Percentiles rank a stretch among this genome's conserved stretches.
Evolutionary conservation across 2,888 invertebrate genomes (phyloP).

Genomic region (Protonemura montana): DNA sequence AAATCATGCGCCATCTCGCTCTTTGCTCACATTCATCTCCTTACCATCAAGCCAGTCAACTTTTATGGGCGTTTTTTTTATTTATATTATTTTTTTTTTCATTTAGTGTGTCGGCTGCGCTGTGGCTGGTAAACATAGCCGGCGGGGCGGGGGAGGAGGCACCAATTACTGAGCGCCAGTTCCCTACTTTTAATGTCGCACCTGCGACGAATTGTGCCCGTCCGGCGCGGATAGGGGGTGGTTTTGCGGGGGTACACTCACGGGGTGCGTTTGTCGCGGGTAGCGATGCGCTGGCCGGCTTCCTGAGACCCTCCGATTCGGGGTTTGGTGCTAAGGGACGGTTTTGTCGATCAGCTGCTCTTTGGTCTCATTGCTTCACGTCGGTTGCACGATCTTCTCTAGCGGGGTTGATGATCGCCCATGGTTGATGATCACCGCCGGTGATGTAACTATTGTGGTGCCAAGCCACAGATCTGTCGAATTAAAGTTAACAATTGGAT

Average conservation of each 20-base stretch:
- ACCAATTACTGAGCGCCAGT: conserved; percentile 42
- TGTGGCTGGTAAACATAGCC: conserved; percentile 28
- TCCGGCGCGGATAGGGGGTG: not conserved
- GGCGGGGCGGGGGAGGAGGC: conserved; percentile 43
- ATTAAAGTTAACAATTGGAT: not conserved
- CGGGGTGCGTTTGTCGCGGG: not conserved
- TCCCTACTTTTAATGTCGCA: not conserved
- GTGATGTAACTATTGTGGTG: not conserved
- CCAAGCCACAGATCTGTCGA: not conserved
- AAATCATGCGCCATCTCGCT: conserved; percentile 20
- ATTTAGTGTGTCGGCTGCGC: conserved; percentile 32
- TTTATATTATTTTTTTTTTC: conserved; percentile 28
- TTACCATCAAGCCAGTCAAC: conserved; percentile 39
- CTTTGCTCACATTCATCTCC: conserved; percentile 32
- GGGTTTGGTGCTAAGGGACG: not conserved
- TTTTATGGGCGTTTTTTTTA: conserved; percentile 45
- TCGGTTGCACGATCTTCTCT: not conserved
- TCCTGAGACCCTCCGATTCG: too few species aligned
- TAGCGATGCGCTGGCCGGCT: not conserved
- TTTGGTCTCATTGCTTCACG: not conserved
- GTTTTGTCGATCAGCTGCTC: conserved; percentile 25
- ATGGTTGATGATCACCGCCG: not conserved
- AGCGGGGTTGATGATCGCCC: not conserved
- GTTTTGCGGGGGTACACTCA: conserved; percentile 12
- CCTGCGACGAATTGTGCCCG: conserved; percentile 15